These are phyloP conservation scores for Chrysotoxum bicinctum DNA, from an alignment of 2,888 invertebrate genomes.

Conservation along the genomic window DNA sequence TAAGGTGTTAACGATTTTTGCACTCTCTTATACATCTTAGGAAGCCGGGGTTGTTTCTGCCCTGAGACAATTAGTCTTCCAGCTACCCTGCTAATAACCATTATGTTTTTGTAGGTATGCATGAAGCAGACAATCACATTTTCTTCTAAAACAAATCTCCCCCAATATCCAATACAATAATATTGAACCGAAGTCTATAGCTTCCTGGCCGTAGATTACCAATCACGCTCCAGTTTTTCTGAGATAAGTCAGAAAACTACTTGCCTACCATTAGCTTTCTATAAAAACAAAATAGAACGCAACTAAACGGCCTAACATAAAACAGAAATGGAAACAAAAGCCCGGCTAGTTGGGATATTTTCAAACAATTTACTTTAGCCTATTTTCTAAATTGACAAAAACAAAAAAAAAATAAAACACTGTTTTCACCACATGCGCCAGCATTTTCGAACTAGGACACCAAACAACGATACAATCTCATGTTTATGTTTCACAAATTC, in stretches of 20 bases:
- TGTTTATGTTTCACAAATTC: slow-evolving; percentile 64
- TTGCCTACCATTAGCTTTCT: too few relatives aligned
- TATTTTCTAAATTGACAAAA: not conserved
- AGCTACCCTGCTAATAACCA: too few relatives aligned
- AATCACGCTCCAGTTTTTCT: not conserved
- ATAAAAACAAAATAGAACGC: not conserved
- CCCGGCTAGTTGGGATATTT: not conserved
- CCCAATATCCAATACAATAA: too few relatives aligned
- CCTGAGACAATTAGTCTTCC: too few relatives aligned
- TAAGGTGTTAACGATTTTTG: too few relatives aligned
- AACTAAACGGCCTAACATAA: not conserved
- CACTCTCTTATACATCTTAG: too few relatives aligned
- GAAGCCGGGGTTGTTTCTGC: too few relatives aligned
- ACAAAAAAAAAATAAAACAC: not conserved
- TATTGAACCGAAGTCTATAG: too few relatives aligned
- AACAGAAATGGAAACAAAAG: not conserved
- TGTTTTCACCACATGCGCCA: not conserved
- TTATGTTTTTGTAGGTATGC: too few relatives aligned
- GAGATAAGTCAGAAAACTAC: not conserved
- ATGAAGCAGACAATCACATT: too few relatives aligned
- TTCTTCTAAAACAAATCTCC: too few relatives aligned
- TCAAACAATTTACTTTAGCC: slow-evolving; percentile 16
- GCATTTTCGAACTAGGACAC: slow-evolving; percentile 40
- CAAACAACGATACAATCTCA: slow-evolving; percentile 49
- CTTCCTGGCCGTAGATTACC: too few relatives aligned